Percentiles rank a stretch among this genome's conserved stretches.
Conservation (phyloP, 1,140 invertebrate species). For the Papilio helenus region DNA sequence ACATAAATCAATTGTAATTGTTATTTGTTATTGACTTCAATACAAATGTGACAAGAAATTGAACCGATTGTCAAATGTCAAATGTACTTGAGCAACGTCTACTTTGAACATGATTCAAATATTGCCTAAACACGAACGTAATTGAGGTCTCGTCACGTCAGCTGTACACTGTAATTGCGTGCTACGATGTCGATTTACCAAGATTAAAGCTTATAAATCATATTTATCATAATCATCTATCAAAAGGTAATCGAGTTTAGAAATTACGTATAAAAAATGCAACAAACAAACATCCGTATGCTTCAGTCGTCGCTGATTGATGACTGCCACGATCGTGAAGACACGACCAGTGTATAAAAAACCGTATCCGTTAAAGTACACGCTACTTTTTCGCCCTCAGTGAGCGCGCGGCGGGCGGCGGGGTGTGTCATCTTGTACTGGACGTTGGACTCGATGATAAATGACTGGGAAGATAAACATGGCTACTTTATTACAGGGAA, state of each 20-base stretch:
- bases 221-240: slow-evolving; percentile 35
- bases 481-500: slow-evolving; percentile 76
- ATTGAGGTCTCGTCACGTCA: background rate
- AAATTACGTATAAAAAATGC: slow-evolving; percentile 32
- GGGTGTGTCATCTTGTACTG: slow-evolving; percentile 51
- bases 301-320: slow-evolving; percentile 69
- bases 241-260: slow-evolving; percentile 32
- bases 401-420: slow-evolving; percentile 20
- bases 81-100: background rate
- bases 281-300: slow-evolving; percentile 43
- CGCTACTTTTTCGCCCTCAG: background rate
- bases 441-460: slow-evolving; percentile 66
- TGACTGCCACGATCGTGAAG: slow-evolving; percentile 57
- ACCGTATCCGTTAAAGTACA: slow-evolving; percentile 30
- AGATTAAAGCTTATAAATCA: slow-evolving; percentile 25
- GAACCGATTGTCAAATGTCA: background rate
- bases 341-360: slow-evolving; percentile 46
- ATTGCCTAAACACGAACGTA: background rate
- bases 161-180: background rate
- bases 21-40: background rate
- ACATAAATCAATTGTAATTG: background rate
- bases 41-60: background rate
- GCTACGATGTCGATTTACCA: background rate
- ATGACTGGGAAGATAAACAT: slow-evolving; percentile 71
- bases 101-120: background rate